Evolutionary conservation across 1,140 invertebrate genomes (phyloP).

Genomic region (Ooceraea biroi): DNA sequence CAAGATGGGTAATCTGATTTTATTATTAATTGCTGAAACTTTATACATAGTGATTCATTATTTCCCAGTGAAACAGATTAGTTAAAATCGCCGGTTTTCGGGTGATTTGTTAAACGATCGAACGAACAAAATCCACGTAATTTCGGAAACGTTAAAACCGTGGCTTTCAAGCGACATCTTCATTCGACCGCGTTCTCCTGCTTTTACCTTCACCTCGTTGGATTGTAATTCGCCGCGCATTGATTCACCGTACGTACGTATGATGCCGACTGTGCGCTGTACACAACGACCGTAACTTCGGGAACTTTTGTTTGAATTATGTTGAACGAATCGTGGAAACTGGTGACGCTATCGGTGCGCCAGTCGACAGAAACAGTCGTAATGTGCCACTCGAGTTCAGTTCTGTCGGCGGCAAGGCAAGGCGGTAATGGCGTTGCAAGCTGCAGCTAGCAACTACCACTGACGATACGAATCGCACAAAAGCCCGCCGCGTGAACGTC

Average conservation of each 20-base stretch:
- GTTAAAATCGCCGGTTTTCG: background rate
- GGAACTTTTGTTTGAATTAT: slow-evolving; percentile 73
- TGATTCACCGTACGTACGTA: slow-evolving; percentile 47
- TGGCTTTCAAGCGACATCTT: slow-evolving; percentile 22
- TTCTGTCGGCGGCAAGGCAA: slow-evolving; percentile 47
- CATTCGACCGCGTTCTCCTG: background rate
- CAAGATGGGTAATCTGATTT: background rate
- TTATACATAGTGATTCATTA: background rate
- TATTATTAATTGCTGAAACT: background rate
- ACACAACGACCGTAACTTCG: slow-evolving; percentile 68
- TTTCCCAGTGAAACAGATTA: background rate
- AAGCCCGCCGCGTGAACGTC: slow-evolving; percentile 57
- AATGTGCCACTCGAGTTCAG: slow-evolving; percentile 61
- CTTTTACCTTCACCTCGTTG: slow-evolving; percentile 56
- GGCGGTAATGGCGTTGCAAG: slow-evolving; percentile 66
- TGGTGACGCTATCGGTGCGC: slow-evolving; percentile 73
- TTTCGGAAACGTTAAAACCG: background rate
- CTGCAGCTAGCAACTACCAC: slow-evolving; percentile 57
- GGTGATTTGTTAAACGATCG: background rate
- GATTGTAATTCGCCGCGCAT: slow-evolving; percentile 55
- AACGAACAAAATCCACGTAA: background rate
- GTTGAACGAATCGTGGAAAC: slow-evolving; percentile 73
- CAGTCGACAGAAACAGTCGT: slow-evolving; percentile 60
- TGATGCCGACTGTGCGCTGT: slow-evolving; percentile 44
- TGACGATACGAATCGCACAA: slow-evolving; percentile 65